Percentiles rank a stretch among this genome's conserved stretches.
Evolutionary conservation across 2,113 vertebrate species (phyloP).

Genomic region (Gavia stellata): DNA sequence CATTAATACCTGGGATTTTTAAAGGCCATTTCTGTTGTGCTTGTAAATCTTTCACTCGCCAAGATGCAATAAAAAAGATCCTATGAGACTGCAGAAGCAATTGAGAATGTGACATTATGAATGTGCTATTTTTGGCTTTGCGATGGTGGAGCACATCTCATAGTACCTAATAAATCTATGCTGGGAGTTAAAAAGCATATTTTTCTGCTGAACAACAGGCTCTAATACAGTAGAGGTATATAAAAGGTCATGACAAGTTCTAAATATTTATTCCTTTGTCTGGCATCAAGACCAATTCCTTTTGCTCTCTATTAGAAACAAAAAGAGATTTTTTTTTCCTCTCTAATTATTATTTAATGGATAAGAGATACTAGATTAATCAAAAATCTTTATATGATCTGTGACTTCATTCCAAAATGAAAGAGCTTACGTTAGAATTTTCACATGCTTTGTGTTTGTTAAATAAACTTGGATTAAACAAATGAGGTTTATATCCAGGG

Average conservation of each 20-base stretch:
- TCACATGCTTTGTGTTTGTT: background rate
- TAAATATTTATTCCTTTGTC: constrained; percentile 15
- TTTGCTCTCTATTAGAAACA: background rate
- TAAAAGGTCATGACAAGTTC: background rate
- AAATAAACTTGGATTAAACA: background rate
- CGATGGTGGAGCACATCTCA: background rate
- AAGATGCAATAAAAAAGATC: constrained; percentile 52
- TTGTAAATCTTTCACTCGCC: constrained; percentile 32
- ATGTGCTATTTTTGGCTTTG: constrained; percentile 26
- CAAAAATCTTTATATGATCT: background rate
- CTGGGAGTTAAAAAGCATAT: constrained; percentile 24
- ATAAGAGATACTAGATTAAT: background rate
- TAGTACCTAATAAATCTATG: constrained; percentile 11
- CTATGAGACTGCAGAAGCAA: background rate
- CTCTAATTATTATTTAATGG: background rate
- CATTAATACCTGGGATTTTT: constrained; percentile 49
- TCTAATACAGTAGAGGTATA: background rate
- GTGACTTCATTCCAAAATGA: background rate
- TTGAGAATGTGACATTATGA: constrained; percentile 1
- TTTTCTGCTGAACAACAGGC: background rate
- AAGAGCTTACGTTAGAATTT: background rate
- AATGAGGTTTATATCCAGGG: background rate
- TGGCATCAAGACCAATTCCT: background rate
- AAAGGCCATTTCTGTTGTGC: constrained; percentile 12
- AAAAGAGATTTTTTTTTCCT: accelerated